phyloP scores from a whole-genome alignment of 2,888 invertebrate species.

The Pinctada fucata region DNA sequence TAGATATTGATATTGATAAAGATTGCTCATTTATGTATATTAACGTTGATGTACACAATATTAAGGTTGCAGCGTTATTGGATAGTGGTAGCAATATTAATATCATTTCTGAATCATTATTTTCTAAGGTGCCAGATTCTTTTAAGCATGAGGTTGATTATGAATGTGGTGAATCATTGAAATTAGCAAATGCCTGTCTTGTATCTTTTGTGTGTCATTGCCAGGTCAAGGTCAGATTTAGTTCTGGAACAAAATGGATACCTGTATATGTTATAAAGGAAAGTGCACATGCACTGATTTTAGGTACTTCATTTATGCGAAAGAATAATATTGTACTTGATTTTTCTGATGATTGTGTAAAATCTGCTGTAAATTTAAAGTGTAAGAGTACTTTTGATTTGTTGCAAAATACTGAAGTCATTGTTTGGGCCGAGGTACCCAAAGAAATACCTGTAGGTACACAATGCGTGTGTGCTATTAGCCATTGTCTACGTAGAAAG shows the following conservation, averaged over 20 bases:
- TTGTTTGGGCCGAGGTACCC: neutral
- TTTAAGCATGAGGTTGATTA: neutral
- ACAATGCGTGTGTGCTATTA: neutral
- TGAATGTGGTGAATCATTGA: neutral
- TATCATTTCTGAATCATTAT: slow-evolving; percentile 6
- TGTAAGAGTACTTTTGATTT: neutral
- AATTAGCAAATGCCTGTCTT: neutral
- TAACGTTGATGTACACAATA: neutral
- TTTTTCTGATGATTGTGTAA: neutral
- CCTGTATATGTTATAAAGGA: slow-evolving; percentile 8
- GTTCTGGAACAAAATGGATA: neutral
- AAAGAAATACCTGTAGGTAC: neutral
- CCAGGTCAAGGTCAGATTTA: neutral
- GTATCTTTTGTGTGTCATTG: neutral
- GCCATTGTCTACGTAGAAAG: neutral
- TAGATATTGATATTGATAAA: neutral
- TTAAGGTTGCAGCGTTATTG: slow-evolving; percentile 10
- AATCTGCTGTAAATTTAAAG: neutral
- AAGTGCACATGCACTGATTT: slow-evolving; percentile 2
- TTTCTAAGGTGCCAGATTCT: neutral
- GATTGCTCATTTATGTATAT: slow-evolving; percentile 10
- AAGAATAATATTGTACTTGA: slow-evolving; percentile 2
- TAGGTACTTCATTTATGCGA: slow-evolving; percentile 8
- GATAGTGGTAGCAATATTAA: slow-evolving; percentile 15
- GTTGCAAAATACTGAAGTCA: neutral